phyloP scores from a whole-genome alignment of 2,113 vertebrate species.

The Osmerus mordax region DNA sequence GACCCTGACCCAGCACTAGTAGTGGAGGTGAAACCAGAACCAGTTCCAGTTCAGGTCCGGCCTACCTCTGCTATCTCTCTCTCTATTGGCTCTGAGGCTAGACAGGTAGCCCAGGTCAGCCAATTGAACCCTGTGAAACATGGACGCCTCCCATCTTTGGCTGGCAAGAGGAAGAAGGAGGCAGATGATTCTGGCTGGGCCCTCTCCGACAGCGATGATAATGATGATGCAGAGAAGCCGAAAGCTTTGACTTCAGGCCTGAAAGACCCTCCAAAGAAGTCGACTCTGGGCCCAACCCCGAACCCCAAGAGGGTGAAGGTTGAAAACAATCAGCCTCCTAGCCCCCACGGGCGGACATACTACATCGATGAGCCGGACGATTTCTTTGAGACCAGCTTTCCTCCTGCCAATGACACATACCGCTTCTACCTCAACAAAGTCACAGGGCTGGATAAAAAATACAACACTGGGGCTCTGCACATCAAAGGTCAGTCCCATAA shows the following conservation, averaged over 20 bases:
- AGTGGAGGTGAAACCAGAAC: conserved; percentile 49
- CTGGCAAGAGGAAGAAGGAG: conserved; percentile 73
- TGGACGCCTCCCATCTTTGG: conserved; percentile 39
- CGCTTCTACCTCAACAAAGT: conserved; percentile 94
- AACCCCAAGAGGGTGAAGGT: conserved; percentile 59
- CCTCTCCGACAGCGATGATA: conserved; percentile 90
- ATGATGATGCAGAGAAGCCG: conserved; percentile 26
- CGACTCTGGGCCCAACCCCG: conserved; percentile 34
- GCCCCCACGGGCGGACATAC: conserved; percentile 51
- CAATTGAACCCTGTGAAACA: conserved; percentile 72
- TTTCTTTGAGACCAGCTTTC: conserved; percentile 77
- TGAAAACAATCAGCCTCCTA: conserved; percentile 49
- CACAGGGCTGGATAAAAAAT: conserved; percentile 80
- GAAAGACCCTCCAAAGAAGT: conserved; percentile 33
- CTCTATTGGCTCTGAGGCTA: conserved; percentile 75
- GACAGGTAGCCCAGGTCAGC: conserved; percentile 72
- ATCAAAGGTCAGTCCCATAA: conserved; percentile 81
- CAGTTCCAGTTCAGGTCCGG: conserved; percentile 16
- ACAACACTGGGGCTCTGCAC: conserved; percentile 87
- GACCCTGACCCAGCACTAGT: conserved; percentile 9
- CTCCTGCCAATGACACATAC: conserved; percentile 77
- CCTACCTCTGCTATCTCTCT: conserved; percentile 50
- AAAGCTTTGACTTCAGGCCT: conserved; percentile 40
- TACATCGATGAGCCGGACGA: conserved; percentile 65
- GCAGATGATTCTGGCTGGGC: conserved; percentile 83